Percentiles rank a stretch among this genome's conserved stretches.
phyloP scores from a whole-genome alignment of 35 echinoderm and acorn worm species.

The Strongylocentrotus purpuratus region DNA sequence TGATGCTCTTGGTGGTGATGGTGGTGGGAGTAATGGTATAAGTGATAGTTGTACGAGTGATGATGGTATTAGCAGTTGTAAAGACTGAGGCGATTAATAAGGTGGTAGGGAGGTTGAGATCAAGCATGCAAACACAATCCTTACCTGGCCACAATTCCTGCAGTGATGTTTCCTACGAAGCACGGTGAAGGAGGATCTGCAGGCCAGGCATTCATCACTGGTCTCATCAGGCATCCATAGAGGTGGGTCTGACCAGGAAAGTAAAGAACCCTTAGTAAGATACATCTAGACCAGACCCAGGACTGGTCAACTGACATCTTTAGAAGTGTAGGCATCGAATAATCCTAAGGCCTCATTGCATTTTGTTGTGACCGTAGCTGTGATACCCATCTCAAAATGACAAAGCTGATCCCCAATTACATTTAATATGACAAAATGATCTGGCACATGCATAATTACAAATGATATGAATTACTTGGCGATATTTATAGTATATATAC shows the following conservation, averaged over 20 bases:
- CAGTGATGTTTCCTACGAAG: slow-evolving; percentile 96
- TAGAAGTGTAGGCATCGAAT: background rate
- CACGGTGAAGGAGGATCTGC: slow-evolving; percentile 80
- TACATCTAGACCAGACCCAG: background rate
- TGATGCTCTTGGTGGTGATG: background rate
- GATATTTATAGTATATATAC: background rate
- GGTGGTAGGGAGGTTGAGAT: background rate
- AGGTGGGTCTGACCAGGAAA: slow-evolving; percentile 70
- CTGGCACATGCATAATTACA: background rate
- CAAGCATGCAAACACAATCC: background rate
- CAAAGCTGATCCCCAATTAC: background rate
- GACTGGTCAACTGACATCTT: background rate
- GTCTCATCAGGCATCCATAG: slow-evolving; percentile 91
- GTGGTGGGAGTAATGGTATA: background rate
- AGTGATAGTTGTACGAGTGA: background rate
- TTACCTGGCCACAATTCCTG: slow-evolving; percentile 96
- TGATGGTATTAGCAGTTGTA: background rate
- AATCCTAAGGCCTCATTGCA: too few species aligned
- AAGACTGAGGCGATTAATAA: background rate
- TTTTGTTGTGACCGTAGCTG: too few species aligned
- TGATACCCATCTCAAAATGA: background rate
- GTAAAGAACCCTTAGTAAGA: background rate
- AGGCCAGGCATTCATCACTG: slow-evolving; percentile 74
- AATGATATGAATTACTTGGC: background rate
- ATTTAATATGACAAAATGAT: background rate